Evolutionary conservation across 2,888 invertebrate genomes (phyloP).

Genomic region (Troglohyphantes excavatus): DNA sequence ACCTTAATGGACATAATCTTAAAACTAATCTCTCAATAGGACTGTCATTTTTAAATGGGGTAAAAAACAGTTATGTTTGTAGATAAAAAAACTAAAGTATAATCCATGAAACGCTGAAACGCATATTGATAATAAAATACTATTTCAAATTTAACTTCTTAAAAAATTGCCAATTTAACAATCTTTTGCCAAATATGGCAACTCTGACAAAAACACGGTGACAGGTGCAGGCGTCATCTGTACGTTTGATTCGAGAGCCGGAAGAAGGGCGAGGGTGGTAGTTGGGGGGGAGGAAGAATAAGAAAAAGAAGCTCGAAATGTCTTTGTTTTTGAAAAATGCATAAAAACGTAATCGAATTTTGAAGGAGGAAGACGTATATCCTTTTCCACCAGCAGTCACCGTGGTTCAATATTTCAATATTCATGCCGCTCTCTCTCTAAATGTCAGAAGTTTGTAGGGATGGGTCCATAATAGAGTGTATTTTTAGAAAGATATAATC

Average conservation of each 20-base stretch:
- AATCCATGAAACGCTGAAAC: too few relatives aligned
- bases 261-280: not conserved
- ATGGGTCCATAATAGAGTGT: not conserved
- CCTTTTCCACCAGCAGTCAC: not conserved
- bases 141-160: too few relatives aligned
- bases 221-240: conserved; percentile 43
- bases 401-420: conserved; percentile 51
- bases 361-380: not conserved
- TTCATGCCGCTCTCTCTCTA: conserved; percentile 29
- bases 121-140: too few relatives aligned
- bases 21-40: too few relatives aligned
- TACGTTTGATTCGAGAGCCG: conserved; percentile 8
- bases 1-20: too few relatives aligned
- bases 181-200: too few relatives aligned
- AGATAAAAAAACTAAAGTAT: too few relatives aligned
- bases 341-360: conserved; percentile 64
- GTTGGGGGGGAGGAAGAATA: not conserved
- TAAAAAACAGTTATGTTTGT: too few relatives aligned
- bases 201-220: not conserved
- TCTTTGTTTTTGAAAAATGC: conserved; percentile 20
- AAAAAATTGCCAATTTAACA: too few relatives aligned
- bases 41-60: too few relatives aligned
- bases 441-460: conserved; percentile 17
- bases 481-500: not conserved
- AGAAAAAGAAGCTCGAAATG: not conserved